Evolutionary conservation across 2,113 vertebrate genomes (phyloP), one percentile per base, ranked within the genome.

Genomic region (Eulemur macaco): DNA sequence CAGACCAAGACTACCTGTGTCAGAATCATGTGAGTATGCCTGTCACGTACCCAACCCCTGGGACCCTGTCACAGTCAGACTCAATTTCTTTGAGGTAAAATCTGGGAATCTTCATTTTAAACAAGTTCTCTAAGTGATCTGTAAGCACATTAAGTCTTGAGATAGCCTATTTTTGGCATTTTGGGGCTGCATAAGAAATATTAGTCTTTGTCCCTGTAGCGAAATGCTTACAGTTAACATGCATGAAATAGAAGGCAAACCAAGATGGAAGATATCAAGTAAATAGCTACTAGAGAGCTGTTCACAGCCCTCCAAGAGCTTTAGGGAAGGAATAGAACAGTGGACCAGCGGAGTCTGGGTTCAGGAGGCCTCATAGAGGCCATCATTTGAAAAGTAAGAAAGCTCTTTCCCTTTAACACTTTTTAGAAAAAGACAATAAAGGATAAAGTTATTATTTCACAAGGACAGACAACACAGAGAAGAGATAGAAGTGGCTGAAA

Each of bases 51-150:
- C 39, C 4, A 71, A 29, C 11, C 45, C 23, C 50, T 34, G 45
- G 39, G 23, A 39, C 9, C 5, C 0, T 50, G 29, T 11, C 17
- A 10, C 13, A 68, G 77, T 91, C 25, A 69, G 34, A 42, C 11
- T 68, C 39, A 63, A 8, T 86, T 73, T 86, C n/a, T 92, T 47
- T 56, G 39, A 68, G 50, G 20, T 81, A 5, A 58, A 92, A 42
- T 92, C 45, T 86, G 52, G 29, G 34, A 66, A 66, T 89, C 10
- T 92, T 56, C 11, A 76, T 91, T 69, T 96, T 88, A 66, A 89
- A 18, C 23, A 89, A 66, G 3, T 81, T 84, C 29, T 66, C 25
- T 58, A 69, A 39, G 8, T 83, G 45, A 74, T 25, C 25, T 18
- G 82, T 52, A 85, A 76, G 25, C 29, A 89, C 2, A 39, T 5